A percentile compares a stretch with the other conserved stretches of the same genome.
Evolutionary conservation across 1,140 invertebrate species (phyloP).

Genomic region (Cecropterus lyciades): DNA sequence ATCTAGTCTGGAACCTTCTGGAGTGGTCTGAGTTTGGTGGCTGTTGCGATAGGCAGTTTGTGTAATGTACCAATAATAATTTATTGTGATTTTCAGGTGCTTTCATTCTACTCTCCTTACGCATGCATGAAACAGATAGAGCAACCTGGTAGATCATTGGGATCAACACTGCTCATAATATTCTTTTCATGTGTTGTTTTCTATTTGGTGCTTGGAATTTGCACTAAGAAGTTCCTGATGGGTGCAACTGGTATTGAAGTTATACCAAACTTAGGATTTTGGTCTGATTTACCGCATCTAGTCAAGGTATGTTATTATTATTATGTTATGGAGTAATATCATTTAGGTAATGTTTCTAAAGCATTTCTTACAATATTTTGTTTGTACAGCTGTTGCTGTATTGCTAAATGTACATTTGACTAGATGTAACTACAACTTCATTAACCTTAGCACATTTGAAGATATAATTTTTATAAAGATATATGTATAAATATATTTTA

Average conservation of each 20-base stretch:
- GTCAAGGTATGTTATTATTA: slow-evolving; percentile 80
- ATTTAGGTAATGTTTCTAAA: too few species aligned
- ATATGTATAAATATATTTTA: too few species aligned
- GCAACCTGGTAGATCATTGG: slow-evolving; percentile 62
- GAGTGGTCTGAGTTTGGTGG: too few species aligned
- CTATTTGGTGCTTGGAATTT: slow-evolving; percentile 78
- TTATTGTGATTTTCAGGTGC: slow-evolving; percentile 59
- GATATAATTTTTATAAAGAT: too few species aligned
- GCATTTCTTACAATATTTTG: too few species aligned
- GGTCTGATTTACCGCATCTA: slow-evolving; percentile 83
- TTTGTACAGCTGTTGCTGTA: too few species aligned
- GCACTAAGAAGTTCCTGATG: slow-evolving; percentile 84
- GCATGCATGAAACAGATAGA: slow-evolving; percentile 70
- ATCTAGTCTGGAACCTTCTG: too few species aligned
- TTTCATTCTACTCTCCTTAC: slow-evolving; percentile 71
- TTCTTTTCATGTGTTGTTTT: slow-evolving; percentile 76
- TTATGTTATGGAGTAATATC: too few species aligned
- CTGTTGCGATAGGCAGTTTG: too few species aligned
- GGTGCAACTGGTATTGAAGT: slow-evolving; percentile 85
- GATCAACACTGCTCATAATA: slow-evolving; percentile 77
- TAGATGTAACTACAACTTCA: too few species aligned
- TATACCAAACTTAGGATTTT: slow-evolving; percentile 85
- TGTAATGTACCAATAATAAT: neutral
- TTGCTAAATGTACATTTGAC: too few species aligned
- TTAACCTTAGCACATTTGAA: too few species aligned